Percentiles rank a stretch among this genome's conserved stretches.
These are phyloP conservation scores for Ciconia maguari DNA, from an alignment of 2,113 vertebrate genomes.

Conservation along the genomic window DNA sequence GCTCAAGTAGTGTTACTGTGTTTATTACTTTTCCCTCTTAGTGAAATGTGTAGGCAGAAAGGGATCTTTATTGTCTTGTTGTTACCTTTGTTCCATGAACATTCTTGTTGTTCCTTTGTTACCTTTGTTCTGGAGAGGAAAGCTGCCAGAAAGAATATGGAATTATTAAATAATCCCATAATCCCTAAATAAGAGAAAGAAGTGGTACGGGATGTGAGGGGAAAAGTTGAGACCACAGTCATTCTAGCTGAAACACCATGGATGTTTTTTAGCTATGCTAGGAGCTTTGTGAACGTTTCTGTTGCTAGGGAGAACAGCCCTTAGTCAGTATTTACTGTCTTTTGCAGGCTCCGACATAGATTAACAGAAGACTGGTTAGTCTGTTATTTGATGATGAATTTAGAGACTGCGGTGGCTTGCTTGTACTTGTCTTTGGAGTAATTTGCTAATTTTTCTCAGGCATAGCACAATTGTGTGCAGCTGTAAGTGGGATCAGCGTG, in stretches of 20 bases:
- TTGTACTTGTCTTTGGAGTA: background rate
- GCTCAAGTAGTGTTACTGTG: background rate
- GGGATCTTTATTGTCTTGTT: background rate
- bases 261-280: background rate
- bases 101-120: background rate
- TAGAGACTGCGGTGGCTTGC: background rate
- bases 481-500: background rate
- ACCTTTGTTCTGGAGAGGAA: background rate
- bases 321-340: background rate
- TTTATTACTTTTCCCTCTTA: background rate
- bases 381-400: background rate
- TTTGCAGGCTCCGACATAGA: background rate
- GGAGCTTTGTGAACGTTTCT: background rate
- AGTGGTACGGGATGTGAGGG: background rate
- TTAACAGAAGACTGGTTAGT: background rate
- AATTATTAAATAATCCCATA: background rate
- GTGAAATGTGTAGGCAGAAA: background rate
- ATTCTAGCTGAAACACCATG: background rate
- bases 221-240: background rate
- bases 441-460: background rate
- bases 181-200: background rate
- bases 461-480: background rate
- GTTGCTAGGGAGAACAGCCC: background rate
- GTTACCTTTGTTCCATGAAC: background rate
- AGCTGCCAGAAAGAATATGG: background rate